Conservation (phyloP, 2,113 vertebrate species). For the Elephas maximus region DNA sequence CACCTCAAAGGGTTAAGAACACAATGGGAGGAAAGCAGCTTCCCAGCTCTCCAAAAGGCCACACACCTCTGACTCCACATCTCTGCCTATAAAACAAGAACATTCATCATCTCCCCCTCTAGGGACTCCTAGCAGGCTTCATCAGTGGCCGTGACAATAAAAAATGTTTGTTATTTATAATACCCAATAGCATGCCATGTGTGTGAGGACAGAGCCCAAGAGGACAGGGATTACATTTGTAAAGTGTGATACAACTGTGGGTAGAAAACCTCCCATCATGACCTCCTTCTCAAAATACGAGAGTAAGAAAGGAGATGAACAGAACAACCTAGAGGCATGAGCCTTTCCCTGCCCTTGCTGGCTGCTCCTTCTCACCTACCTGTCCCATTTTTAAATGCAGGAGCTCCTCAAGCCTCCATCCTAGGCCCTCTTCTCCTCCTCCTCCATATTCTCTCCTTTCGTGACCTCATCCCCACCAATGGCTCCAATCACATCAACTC, state of each 20-base stretch:
- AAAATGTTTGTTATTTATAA: constrained; percentile 60
- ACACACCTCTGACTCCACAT: constrained; percentile 31
- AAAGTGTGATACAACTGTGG: not conserved
- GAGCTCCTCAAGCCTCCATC: not conserved
- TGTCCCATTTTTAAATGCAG: not conserved
- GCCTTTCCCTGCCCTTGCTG: not conserved
- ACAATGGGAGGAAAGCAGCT: not conserved
- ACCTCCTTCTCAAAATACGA: constrained; percentile 11
- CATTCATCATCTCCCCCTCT: not conserved
- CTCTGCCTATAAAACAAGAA: constrained; percentile 46
- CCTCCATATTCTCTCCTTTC: not conserved
- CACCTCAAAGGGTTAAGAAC: not conserved
- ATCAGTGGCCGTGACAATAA: not conserved
- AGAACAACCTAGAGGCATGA: not conserved
- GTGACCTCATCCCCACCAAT: not conserved
- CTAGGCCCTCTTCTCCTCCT: not conserved
- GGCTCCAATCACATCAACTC: not conserved
- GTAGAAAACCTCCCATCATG: not conserved
- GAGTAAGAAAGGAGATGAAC: not conserved
- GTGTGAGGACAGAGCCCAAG: not conserved
- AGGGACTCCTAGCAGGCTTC: not conserved
- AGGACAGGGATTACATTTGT: not conserved
- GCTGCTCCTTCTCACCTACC: not conserved
- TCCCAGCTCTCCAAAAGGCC: not conserved
- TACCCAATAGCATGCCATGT: not conserved